A percentile compares a stretch with the other conserved stretches of the same genome.
Conservation (phyloP, 2,113 vertebrate genomes). For the Empidonax traillii region DNA sequence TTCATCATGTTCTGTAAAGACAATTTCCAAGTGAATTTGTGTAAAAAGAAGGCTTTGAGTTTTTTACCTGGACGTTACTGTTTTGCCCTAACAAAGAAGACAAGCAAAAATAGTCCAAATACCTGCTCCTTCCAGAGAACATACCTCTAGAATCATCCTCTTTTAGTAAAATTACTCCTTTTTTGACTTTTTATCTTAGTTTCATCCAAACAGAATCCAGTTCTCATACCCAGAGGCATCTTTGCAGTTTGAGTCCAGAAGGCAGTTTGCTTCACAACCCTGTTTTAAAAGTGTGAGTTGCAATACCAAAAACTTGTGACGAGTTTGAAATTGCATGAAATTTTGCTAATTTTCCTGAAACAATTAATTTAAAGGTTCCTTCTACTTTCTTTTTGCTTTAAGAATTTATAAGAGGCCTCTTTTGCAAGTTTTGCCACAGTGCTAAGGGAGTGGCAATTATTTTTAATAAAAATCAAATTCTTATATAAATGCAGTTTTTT, state of each 20-base stretch:
- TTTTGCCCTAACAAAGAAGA: background rate
- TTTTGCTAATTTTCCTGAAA: background rate
- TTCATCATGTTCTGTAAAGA: background rate
- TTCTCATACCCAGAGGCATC: background rate
- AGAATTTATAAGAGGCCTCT: background rate
- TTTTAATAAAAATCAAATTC: background rate
- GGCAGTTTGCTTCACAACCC: background rate
- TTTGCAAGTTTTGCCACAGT: background rate
- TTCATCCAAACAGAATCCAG: background rate
- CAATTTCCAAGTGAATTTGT: background rate
- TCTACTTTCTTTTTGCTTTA: background rate
- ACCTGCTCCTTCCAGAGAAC: background rate
- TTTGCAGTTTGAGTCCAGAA: background rate
- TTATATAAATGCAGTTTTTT: background rate
- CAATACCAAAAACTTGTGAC: background rate
- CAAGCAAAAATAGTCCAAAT: background rate
- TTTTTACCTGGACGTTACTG: background rate
- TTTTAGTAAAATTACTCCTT: background rate
- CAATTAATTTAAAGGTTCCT: background rate
- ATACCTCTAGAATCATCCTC: background rate
- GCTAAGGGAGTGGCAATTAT: background rate
- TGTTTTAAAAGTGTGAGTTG: background rate
- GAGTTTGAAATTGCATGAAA: background rate
- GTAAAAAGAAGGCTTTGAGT: background rate
- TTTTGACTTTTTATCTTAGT: background rate